Evolutionary conservation across 2,113 vertebrate genomes (phyloP), one percentile per base, ranked within the genome.

Genomic region (Pao palembangensis): DNA sequence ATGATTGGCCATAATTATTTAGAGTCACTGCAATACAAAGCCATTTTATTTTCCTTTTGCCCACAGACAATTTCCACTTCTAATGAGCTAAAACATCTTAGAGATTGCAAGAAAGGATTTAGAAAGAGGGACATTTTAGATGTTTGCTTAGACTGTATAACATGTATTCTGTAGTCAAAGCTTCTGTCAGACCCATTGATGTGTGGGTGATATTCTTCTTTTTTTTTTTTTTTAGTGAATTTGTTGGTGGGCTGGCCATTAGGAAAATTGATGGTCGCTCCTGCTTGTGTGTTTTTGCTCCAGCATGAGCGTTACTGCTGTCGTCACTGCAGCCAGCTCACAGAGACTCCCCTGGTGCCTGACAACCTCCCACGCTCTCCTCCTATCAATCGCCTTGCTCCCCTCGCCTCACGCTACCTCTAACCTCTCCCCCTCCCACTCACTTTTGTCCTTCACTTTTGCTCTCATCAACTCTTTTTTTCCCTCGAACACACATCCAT

Each of bases 331-430:
- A 84, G 82, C 81, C 82, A 79, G 81, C 78, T 86, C 78, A 67
- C 76, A 68, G 82, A 83, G 84, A 85, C 84, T 89, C 87, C 85
- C 85, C 64, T 70, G 87, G 80, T 85, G 72, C 82, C 87, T 85
- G 84, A 85, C 87, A 87, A 47, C 84, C 81, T 82, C 84, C 85
- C 82, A 84, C 87, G 58, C 78, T 69, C 70, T 68, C 65, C 69
- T 62, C 71, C 69, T 73, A 65, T 60, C 71, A 58, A 55, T 76
- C 70, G 76, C 72, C 69, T 52, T 54, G 53, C 57, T 56, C 67
- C 62, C 64, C 70, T 63, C 19, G 2, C 49, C 69, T 46, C 34
- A 20, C 57, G 74, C 71, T 64, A 73, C 75, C 75, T 46, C 8
- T 49, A 57, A 58, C 56, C 52, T 18, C 51, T 1, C 53, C 62